These are phyloP conservation scores for Coracopsis vasa DNA, from an alignment of 2,113 vertebrate genomes.

Conservation along the genomic window DNA sequence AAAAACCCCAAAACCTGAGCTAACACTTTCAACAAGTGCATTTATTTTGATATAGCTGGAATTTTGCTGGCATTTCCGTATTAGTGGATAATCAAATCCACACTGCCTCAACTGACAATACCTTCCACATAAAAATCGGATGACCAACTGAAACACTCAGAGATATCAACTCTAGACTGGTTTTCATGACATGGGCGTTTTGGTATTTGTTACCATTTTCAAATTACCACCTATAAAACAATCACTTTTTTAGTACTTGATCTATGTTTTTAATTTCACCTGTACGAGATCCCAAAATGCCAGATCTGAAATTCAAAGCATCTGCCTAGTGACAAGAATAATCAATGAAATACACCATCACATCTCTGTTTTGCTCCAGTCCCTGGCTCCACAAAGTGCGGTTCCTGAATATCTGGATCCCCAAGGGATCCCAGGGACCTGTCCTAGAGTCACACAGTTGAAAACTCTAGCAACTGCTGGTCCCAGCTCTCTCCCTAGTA, in stretches of 20 bases:
- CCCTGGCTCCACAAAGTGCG: neutral
- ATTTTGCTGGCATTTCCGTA: neutral
- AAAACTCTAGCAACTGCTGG: neutral
- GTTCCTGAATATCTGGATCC: neutral
- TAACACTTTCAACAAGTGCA: neutral
- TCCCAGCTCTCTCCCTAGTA: neutral
- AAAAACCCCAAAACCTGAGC: neutral
- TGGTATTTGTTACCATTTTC: neutral
- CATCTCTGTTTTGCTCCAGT: neutral
- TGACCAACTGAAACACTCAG: neutral
- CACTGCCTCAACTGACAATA: neutral
- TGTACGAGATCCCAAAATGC: neutral
- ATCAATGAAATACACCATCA: neutral
- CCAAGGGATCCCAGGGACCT: neutral
- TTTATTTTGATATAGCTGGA: neutral
- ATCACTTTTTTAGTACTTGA: neutral
- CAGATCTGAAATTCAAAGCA: neutral
- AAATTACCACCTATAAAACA: neutral
- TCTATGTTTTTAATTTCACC: neutral
- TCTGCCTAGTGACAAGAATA: neutral
- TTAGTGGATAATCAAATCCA: neutral
- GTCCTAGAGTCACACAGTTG: rapidly evolving
- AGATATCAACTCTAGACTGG: neutral
- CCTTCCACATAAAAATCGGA: neutral
- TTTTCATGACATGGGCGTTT: neutral